A percentile compares a stretch with the other conserved stretches of the same genome.
phyloP scores from a whole-genome alignment of 2,113 vertebrate species.

The Aythya baeri region DNA sequence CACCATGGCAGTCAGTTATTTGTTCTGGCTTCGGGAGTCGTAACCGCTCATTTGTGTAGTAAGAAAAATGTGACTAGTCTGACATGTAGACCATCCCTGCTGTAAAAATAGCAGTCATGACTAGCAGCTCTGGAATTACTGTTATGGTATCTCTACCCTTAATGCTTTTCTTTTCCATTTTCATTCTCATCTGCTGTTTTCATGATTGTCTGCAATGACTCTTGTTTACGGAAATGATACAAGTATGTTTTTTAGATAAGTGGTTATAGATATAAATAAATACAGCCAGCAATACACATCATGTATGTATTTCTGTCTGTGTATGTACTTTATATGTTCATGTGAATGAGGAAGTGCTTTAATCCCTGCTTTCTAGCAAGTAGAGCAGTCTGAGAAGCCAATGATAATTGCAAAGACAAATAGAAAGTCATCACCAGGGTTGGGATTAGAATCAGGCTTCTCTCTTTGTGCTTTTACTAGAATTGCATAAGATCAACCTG shows the following conservation, averaged over 20 bases:
- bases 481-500: not conserved
- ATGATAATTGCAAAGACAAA: not conserved
- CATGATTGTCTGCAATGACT: not conserved
- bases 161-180: not conserved
- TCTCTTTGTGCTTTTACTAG: not conserved
- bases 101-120: not conserved
- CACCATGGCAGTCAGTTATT: not conserved
- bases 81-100: not conserved
- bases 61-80: not conserved
- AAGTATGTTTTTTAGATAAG: not conserved
- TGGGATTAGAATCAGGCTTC: not conserved
- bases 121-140: not conserved
- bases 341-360: not conserved
- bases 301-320: not conserved
- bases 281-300: not conserved
- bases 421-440: not conserved
- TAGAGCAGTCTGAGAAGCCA: not conserved
- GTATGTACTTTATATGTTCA: not conserved
- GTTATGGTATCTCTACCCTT: not conserved
- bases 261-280: not conserved
- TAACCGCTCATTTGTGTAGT: not conserved
- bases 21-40: not conserved
- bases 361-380: not conserved
- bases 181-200: not conserved
- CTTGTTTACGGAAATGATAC: not conserved